Evolutionary conservation across 2,888 invertebrate genomes (phyloP), one percentile per base, ranked within the genome.

Genomic region (Tetropium fuscum): DNA sequence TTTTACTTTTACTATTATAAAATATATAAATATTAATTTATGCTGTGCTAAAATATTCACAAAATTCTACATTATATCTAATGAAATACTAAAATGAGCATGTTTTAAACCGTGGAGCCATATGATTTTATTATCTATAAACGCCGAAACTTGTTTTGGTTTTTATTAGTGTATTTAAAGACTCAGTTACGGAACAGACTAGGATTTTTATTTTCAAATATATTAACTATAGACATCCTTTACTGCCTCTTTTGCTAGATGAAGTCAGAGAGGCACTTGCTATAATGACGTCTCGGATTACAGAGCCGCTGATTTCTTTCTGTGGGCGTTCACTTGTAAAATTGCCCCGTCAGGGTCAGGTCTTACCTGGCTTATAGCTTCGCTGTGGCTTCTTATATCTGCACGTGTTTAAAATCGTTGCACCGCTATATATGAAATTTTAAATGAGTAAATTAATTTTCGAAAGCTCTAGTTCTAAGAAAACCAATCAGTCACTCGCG

Each of bases 301-400:
- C 76, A 69, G 63, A 63, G 66, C 69, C 73, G 73, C 66, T 69
- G 72, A 73, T 73, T 74, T 68, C 69, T 62, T 69, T 71, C 72
- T 69, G 75, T 76, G 74, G 77, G 76, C 74, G 77, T 74, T 72
- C 73, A 71, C 74, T 71, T 74, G 75, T 77, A 71, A 77, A 77
- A 77, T 76, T 77, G 74, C 73, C 69, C 70, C 71, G 74, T 75
- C 75, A 73, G 74, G 71, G 75, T 75, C 74, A 72, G 73, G 69
- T 60, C 70, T 72, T 74, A 74, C 74, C 75, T 75, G 74, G 62
- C 58, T 68, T 60, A 60, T 55, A 55, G 53, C 53, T 53, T 48
- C 53, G 45, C 40, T 53, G 59, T 30, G 58, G 60, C 56, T 64
- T 59, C 60, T 66, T 60, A 47, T 20, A 32, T 41, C 49, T 49